A percentile compares a stretch with the other conserved stretches of the same genome.
Evolutionary conservation across 2,888 invertebrate species (phyloP).

Genomic region (Smittia aterrima): DNA sequence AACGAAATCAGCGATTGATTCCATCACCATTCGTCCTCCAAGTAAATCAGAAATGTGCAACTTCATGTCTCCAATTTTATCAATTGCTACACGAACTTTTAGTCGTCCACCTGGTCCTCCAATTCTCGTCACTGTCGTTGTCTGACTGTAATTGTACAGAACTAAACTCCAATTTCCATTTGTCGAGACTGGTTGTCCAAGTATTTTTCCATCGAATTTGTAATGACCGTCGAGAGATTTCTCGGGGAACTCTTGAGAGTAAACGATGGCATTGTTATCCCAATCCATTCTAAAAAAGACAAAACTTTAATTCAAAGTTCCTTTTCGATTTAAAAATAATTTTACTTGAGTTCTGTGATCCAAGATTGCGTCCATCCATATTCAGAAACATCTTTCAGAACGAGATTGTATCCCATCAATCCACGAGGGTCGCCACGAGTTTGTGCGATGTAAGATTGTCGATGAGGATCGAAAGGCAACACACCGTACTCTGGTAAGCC

Average conservation of each 20-base stretch:
- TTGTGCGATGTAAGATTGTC: conserved; percentile 64
- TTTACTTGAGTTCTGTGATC: conserved; percentile 71
- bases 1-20: conserved; percentile 67
- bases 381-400: conserved; percentile 71
- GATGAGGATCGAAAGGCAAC: conserved; percentile 76
- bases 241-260: conserved; percentile 80
- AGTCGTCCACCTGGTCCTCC: conserved; percentile 55
- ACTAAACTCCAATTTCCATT: conserved; percentile 74
- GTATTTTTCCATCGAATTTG: conserved; percentile 62
- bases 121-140: conserved; percentile 54
- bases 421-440: conserved; percentile 62
- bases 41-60: conserved; percentile 74
- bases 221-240: conserved; percentile 70
- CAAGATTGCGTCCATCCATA: conserved; percentile 74
- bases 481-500: conserved; percentile 48
- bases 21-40: conserved; percentile 63
- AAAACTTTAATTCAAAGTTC: too few species aligned
- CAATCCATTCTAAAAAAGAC: conserved; percentile 62
- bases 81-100: conserved; percentile 68
- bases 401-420: conserved; percentile 66
- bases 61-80: conserved; percentile 73
- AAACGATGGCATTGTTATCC: conserved; percentile 64
- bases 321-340: not conserved
- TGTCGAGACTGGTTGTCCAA: conserved; percentile 63
- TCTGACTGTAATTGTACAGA: conserved; percentile 63